phyloP scores from a whole-genome alignment of 2,797 vertebrate genomes.

The Pipistrellus pygmaeus region DNA sequence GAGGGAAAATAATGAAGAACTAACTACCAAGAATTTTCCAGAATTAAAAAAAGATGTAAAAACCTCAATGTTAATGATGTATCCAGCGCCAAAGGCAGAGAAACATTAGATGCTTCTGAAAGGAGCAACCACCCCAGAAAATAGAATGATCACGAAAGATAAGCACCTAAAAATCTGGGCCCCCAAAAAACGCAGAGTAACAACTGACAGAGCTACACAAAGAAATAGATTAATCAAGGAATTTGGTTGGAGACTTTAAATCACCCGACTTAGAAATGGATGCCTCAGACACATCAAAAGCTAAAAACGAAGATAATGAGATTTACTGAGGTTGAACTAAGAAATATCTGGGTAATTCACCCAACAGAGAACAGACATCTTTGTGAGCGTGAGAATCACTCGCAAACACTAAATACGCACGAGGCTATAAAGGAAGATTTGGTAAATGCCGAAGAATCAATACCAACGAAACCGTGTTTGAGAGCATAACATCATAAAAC shows the following conservation, averaged over 20 bases:
- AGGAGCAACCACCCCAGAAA: slow-evolving; percentile 24
- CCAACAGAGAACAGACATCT: neutral
- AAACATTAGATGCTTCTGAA: neutral
- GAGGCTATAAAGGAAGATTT: neutral
- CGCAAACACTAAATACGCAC: slow-evolving; percentile 11
- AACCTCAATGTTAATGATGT: neutral
- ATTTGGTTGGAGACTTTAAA: neutral
- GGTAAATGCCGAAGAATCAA: slow-evolving; percentile 24
- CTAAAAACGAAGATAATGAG: slow-evolving; percentile 16
- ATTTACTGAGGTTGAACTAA: slow-evolving; percentile 27
- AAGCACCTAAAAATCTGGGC: neutral
- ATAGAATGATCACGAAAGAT: neutral
- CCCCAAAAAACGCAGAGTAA: slow-evolving; percentile 19
- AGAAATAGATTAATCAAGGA: slow-evolving; percentile 28
- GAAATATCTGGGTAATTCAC: neutral
- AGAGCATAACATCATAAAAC: neutral
- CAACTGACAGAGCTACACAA: neutral
- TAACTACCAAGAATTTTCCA: neutral
- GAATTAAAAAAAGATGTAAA: slow-evolving; percentile 1
- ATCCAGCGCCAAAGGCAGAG: neutral
- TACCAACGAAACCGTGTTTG: neutral
- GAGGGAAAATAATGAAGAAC: neutral
- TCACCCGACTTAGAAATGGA: slow-evolving; percentile 24
- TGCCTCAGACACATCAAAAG: neutral
- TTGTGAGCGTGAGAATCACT: neutral